Percentiles rank a stretch among this genome's conserved stretches.
phyloP scores from a whole-genome alignment of 2,888 invertebrate genomes.

The Tillus elongatus region DNA sequence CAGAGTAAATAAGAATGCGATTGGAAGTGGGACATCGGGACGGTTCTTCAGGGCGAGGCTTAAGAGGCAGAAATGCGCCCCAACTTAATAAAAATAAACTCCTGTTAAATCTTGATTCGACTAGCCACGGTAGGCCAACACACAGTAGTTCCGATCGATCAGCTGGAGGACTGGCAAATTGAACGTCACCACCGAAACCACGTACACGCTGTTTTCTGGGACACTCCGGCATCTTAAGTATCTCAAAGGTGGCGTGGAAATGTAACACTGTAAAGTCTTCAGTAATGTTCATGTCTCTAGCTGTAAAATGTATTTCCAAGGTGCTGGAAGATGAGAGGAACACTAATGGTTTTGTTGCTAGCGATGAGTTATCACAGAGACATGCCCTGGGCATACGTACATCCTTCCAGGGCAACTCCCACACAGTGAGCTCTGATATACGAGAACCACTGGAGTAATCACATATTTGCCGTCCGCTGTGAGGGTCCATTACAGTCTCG shows the following conservation, averaged over 20 bases:
- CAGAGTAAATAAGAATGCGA: constrained; percentile 72
- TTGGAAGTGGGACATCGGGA: constrained; percentile 68
- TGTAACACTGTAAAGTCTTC: constrained; percentile 76
- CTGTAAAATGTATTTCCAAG: constrained; percentile 67
- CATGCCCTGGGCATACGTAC: constrained; percentile 63
- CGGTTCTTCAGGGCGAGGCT: constrained; percentile 52
- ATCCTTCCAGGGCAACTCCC: constrained; percentile 65
- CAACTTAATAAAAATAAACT: constrained; percentile 75
- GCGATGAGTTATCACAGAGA: constrained; percentile 64
- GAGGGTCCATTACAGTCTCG: constrained; percentile 60
- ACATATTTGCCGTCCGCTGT: constrained; percentile 60
- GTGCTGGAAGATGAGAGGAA: constrained; percentile 58
- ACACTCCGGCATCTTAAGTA: constrained; percentile 56
- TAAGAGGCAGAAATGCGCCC: constrained; percentile 65
- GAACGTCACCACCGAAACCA: constrained; percentile 58
- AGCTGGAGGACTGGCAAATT: constrained; percentile 54
- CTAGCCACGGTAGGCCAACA: constrained; percentile 68
- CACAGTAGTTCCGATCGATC: constrained; percentile 56
- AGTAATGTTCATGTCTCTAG: constrained; percentile 62
- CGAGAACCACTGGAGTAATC: constrained; percentile 37
- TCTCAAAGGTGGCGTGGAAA: constrained; percentile 65
- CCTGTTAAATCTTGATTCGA: constrained; percentile 69
- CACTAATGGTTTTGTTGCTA: constrained; percentile 51
- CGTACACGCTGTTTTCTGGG: constrained; percentile 54
- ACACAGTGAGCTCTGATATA: constrained; percentile 50